Base-by-base conservation (phyloP, 2,113 vertebrate species). In the Pachyramphus minor region DNA sequence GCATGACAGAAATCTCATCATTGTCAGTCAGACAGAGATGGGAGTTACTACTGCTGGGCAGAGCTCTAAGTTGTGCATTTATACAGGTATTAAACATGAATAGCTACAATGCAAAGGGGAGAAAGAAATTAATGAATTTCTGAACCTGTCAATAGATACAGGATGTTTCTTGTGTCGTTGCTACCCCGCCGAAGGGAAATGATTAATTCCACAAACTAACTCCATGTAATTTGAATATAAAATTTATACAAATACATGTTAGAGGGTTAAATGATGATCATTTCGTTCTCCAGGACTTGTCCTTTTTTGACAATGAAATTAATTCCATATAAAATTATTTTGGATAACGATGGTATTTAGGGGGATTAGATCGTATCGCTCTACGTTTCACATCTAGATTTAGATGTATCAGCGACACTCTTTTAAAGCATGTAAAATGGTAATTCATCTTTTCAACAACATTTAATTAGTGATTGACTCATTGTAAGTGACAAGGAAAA, bases 1-100 rank as follows among this genome's bases (percentile, higher is more conserved):
- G 97, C 97, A 97, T 97, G 97, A 97, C 98, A 98, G 96, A 98
- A 98, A 98, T 98, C 97, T 97, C 94, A 98, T 98, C 97, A 90
- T 91, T 98, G 98, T 97, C 97, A 98, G 97, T 97, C 96, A 98
- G 93, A 98, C 97, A 95, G 95, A 97, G 92, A 97, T 95, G 93
- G 95, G 94, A 97, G 95, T 69, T 87, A 76, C 89, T 84, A 53
- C 84, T 96, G 88, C 69, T 87, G 82, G 87, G 94, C 72, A 95
- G 75, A 95, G 67, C 93, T 97, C 67, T 85, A 97, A 97, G 98
- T 72, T 90, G 84, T 96, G 83, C 91, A 79, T 95, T 97, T 97
- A 96, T 89, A 82, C 87, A 97, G 94, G 76, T 96, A 96, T 98
- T 97, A 95, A 97, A 96, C 71, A 84, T 71, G 77, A 94, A 74